Percentiles rank a stretch among this genome's conserved stretches.
These are phyloP conservation scores for Nyctereutes procyonoides DNA, from an alignment of 2,113 vertebrate genomes.

Conservation along the genomic window DNA sequence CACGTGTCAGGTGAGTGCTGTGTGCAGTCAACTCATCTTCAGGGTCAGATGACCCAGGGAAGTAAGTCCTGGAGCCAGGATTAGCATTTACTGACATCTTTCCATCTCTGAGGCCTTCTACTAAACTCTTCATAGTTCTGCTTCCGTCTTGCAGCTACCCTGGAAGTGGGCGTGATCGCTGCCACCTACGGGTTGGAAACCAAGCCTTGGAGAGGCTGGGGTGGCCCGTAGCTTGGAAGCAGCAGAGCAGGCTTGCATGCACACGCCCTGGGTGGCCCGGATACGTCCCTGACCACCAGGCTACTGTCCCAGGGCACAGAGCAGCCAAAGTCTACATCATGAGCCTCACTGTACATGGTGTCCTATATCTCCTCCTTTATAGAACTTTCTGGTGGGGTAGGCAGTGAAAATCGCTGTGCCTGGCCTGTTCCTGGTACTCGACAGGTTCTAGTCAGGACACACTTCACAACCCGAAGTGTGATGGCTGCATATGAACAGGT, in stretches of 20 bases:
- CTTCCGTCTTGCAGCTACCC: background rate
- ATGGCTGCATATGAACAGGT: rapidly evolving
- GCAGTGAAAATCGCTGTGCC: background rate
- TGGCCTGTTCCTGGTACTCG: rapidly evolving
- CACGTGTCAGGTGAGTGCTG: background rate
- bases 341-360: rapidly evolving
- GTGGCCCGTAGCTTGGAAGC: rapidly evolving
- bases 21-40: rapidly evolving
- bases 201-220: background rate
- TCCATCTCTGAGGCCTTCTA: background rate
- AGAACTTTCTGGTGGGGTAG: background rate
- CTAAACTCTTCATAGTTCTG: rapidly evolving
- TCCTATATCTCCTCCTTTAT: background rate
- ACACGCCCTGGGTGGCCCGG: background rate
- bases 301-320: background rate
- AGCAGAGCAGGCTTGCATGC: background rate
- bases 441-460: background rate
- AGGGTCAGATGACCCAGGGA: background rate
- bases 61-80: background rate
- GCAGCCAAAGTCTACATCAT: background rate
- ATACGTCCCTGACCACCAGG: rapidly evolving
- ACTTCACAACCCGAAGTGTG: background rate
- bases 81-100: background rate
- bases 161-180: rapidly evolving
- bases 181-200: rapidly evolving